Conservation (phyloP, 1,140 invertebrate species). For the Cherax quadricarinatus region DNA sequence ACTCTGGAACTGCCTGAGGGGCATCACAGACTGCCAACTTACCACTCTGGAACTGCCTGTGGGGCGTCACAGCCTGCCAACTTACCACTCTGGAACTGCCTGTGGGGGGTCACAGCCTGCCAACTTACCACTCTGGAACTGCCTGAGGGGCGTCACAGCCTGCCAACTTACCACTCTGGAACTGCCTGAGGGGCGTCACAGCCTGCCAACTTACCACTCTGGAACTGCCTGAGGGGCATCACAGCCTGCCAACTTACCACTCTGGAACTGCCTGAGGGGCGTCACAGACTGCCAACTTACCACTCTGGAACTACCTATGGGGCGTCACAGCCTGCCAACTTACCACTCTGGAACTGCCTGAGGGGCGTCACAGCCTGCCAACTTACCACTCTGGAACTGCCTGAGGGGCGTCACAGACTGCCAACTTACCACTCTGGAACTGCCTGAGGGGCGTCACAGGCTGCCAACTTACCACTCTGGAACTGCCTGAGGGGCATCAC, state of each 20-base stretch:
- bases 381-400: constrained; percentile 92
- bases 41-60: constrained; percentile 92
- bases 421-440: constrained; percentile 90
- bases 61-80: constrained; percentile 88
- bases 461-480: constrained; percentile 89
- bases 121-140: constrained; percentile 89
- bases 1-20: constrained; percentile 91
- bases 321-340: constrained; percentile 87
- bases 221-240: constrained; percentile 91
- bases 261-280: constrained; percentile 90
- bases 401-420: constrained; percentile 89
- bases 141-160: constrained; percentile 91
- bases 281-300: constrained; percentile 89
- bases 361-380: constrained; percentile 88
- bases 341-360: constrained; percentile 93
- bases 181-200: constrained; percentile 93
- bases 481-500: constrained; percentile 91
- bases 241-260: constrained; percentile 89
- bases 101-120: constrained; percentile 90
- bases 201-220: constrained; percentile 88
- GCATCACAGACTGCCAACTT: constrained; percentile 88
- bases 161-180: constrained; percentile 88
- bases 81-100: constrained; percentile 91
- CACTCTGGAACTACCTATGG: constrained; percentile 92
- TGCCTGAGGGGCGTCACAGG: constrained; percentile 90